Percentiles rank a stretch among this genome's conserved stretches.
These are phyloP conservation scores for Crypturellus tataupa DNA, from an alignment of 2,797 vertebrate genomes.

Conservation along the genomic window DNA sequence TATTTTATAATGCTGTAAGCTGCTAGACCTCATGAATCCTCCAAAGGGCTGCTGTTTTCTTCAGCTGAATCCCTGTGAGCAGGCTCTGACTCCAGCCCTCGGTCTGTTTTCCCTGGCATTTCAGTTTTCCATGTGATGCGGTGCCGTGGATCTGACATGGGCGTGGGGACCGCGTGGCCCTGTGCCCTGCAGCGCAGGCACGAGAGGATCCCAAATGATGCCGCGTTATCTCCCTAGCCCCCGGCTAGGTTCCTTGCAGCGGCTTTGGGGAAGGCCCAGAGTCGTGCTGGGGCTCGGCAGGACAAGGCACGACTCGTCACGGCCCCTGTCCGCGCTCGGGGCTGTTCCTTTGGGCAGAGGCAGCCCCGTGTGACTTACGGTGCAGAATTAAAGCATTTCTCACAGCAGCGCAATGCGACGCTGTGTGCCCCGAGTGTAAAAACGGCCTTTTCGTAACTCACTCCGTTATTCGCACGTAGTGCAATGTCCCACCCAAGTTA, in stretches of 20 bases:
- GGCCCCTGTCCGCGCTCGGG: not conserved
- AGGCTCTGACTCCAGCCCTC: rapidly evolving
- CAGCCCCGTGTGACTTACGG: rapidly evolving
- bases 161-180: not conserved
- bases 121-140: not conserved
- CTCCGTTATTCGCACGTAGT: not conserved
- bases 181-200: rapidly evolving
- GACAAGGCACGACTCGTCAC: not conserved
- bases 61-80: not conserved
- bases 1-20: not conserved
- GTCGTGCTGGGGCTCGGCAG: not conserved
- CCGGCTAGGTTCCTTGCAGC: not conserved
- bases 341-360: not conserved
- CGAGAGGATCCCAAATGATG: not conserved
- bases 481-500: not conserved
- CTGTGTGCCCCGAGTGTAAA: not conserved
- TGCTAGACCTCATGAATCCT: not conserved
- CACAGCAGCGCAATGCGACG: rapidly evolving
- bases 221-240: not conserved
- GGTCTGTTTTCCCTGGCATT: rapidly evolving
- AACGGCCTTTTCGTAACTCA: not conserved
- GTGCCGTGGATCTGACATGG: not conserved
- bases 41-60: rapidly evolving
- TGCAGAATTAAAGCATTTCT: not conserved
- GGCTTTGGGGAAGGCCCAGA: not conserved